phyloP scores from a whole-genome alignment of 2,888 invertebrate species.

The Branchellion lobata region DNA sequence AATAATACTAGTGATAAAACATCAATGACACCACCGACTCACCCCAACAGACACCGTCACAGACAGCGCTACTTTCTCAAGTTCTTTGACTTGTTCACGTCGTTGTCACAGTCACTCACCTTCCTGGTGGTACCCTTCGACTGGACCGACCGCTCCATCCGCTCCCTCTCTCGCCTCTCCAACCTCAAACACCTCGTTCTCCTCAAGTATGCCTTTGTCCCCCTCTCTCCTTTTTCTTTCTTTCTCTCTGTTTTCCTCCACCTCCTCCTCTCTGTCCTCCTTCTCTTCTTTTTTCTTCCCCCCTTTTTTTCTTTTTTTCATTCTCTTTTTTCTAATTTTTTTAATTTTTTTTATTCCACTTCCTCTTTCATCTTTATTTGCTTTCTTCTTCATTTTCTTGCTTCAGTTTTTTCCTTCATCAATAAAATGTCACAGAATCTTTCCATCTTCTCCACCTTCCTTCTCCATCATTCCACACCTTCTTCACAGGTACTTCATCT shows the following conservation, averaged over 20 bases:
- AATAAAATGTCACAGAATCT: too few species aligned
- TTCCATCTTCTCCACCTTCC: not conserved
- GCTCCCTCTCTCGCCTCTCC: constrained; percentile 55
- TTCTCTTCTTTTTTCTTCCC: not conserved
- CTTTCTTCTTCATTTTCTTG: too few species aligned
- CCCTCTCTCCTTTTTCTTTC: not conserved
- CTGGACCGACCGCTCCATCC: constrained; percentile 58
- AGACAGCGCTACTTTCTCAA: constrained; percentile 57
- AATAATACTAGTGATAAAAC: too few species aligned
- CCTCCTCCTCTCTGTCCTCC: not conserved
- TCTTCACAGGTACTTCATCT: constrained; percentile 55
- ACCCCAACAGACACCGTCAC: constrained; percentile 53
- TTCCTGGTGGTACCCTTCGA: constrained; percentile 60
- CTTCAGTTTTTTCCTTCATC: too few species aligned
- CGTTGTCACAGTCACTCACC: constrained; percentile 55
- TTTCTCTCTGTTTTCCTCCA: not conserved
- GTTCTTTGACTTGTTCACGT: constrained; percentile 58
- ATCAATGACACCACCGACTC: too few species aligned
- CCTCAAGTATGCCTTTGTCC: constrained; percentile 53
- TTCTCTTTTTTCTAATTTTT: not conserved
- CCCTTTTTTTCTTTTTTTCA: not conserved
- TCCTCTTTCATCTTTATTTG: too few species aligned
- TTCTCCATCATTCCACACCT: not conserved
- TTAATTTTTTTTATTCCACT: too few species aligned
- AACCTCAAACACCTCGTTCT: constrained; percentile 56